These are phyloP conservation scores for Leuciscus waleckii DNA, from an alignment of 2,797 vertebrate species.

Conservation along the genomic window DNA sequence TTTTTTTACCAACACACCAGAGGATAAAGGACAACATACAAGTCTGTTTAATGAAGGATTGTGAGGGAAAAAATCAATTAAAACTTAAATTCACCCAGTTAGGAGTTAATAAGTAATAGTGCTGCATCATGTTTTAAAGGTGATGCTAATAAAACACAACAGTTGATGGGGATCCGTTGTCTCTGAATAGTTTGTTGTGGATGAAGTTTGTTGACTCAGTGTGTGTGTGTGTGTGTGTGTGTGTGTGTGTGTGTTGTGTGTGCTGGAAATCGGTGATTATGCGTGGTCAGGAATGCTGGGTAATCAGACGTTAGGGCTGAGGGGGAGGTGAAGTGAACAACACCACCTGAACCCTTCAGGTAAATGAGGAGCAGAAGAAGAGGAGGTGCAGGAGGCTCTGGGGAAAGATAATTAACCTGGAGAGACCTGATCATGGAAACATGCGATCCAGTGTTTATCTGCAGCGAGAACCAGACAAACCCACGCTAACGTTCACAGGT, in stretches of 20 bases:
- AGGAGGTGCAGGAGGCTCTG: slow-evolving; percentile 62
- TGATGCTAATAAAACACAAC: not conserved
- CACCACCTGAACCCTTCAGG: slow-evolving; percentile 62
- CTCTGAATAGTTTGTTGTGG: not conserved
- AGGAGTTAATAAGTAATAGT: not conserved
- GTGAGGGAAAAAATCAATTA: not conserved
- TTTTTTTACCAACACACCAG: too few relatives aligned
- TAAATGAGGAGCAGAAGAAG: slow-evolving; percentile 50
- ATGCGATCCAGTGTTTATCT: not conserved
- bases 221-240: slow-evolving; percentile 26
- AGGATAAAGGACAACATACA: too few relatives aligned
- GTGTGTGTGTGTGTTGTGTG: slow-evolving; percentile 32
- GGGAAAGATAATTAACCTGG: slow-evolving; percentile 83
- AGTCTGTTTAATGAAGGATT: not conserved
- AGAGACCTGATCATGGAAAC: slow-evolving; percentile 81
- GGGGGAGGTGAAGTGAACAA: slow-evolving; percentile 47
- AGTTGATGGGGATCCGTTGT: not conserved
- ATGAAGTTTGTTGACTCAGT: slow-evolving; percentile 19
- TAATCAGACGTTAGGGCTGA: slow-evolving; percentile 46
- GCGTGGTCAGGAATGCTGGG: slow-evolving; percentile 39
- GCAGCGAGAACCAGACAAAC: not conserved
- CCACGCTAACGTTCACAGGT: not conserved
- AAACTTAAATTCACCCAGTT: not conserved
- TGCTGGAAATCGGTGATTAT: slow-evolving; percentile 35
- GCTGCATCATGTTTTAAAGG: not conserved